Percentiles rank a stretch among this genome's conserved stretches.
These are phyloP conservation scores for Chrysochloris asiatica DNA, from an alignment of 2,113 vertebrate species.

Conservation along the genomic window DNA sequence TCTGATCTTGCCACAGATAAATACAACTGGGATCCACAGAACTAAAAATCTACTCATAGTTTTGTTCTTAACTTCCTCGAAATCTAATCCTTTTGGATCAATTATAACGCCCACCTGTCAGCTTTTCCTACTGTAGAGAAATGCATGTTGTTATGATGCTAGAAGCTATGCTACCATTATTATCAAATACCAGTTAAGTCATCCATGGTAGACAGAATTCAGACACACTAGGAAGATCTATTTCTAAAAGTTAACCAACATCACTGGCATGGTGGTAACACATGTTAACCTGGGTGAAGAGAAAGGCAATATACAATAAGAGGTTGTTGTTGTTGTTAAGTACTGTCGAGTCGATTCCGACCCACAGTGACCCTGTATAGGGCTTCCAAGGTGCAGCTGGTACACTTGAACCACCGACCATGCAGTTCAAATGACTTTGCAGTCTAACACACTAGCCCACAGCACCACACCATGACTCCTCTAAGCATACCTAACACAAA, in stretches of 20 bases:
- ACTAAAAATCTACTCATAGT: neutral
- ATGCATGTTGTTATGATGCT: neutral
- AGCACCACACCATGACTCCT: neutral
- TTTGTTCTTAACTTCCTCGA: neutral
- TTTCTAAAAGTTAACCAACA: neutral
- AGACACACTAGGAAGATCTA: neutral
- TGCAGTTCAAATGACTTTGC: too few species aligned
- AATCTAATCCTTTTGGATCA: slow-evolving; percentile 8
- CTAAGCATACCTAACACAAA: neutral
- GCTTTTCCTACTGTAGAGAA: neutral
- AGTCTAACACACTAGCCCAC: too few species aligned
- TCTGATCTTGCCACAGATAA: neutral
- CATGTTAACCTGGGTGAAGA: too few species aligned
- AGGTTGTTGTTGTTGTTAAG: too few species aligned
- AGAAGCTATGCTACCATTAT: neutral
- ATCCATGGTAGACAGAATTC: neutral
- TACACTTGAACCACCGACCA: too few species aligned
- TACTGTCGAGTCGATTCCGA: too few species aligned
- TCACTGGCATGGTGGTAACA: too few species aligned
- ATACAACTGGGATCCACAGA: slow-evolving; percentile 1
- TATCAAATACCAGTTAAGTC: neutral
- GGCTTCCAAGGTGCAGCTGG: too few species aligned
- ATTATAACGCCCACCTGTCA: neutral
- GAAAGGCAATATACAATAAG: too few species aligned
- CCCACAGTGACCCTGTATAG: too few species aligned